A percentile compares a stretch with the other conserved stretches of the same genome.
phyloP scores from a whole-genome alignment of 2,797 vertebrate genomes.

The Threskiornis aethiopicus region DNA sequence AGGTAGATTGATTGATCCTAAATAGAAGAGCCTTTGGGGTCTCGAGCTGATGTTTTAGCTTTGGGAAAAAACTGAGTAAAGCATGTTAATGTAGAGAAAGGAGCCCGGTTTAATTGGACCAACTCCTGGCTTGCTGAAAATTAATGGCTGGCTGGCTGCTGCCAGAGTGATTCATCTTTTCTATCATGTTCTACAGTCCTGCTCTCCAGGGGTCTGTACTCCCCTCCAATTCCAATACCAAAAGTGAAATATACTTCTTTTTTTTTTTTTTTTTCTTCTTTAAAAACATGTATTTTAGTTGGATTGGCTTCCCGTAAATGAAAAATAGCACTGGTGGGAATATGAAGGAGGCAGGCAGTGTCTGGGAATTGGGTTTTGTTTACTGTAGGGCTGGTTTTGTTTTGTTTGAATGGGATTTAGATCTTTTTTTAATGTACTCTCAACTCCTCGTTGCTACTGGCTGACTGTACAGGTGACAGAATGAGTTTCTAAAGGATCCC shows the following conservation, averaged over 20 bases:
- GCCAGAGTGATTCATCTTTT: slow-evolving; percentile 67
- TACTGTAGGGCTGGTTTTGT: not conserved
- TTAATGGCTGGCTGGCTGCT: slow-evolving; percentile 65
- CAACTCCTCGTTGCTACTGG: not conserved
- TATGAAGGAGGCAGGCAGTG: not conserved
- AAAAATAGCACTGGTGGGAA: slow-evolving; percentile 47
- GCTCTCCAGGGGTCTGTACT: slow-evolving; percentile 65
- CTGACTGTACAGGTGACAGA: not conserved
- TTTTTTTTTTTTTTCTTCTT: not conserved
- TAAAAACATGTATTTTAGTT: slow-evolving; percentile 56
- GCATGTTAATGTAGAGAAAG: slow-evolving; percentile 64
- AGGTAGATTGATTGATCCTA: slow-evolving; percentile 71
- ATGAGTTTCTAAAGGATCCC: not conserved
- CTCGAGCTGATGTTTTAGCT: slow-evolving; percentile 46
- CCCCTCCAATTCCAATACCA: slow-evolving; percentile 59
- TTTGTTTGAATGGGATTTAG: slow-evolving; percentile 52
- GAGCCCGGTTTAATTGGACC: slow-evolving; percentile 61
- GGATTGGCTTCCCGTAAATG: slow-evolving; percentile 54
- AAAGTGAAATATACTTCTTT: slow-evolving; percentile 24
- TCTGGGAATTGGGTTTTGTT: slow-evolving; percentile 38
- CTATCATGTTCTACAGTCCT: slow-evolving; percentile 50
- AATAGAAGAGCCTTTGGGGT: slow-evolving; percentile 64
- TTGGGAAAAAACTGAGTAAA: slow-evolving; percentile 38
- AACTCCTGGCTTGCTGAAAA: slow-evolving; percentile 62
- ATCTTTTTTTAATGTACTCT: slow-evolving; percentile 33